Percentiles rank a stretch among this genome's conserved stretches.
Evolutionary conservation across 2,888 invertebrate genomes (phyloP).

Genomic region (Scaptomyza polygonia): DNA sequence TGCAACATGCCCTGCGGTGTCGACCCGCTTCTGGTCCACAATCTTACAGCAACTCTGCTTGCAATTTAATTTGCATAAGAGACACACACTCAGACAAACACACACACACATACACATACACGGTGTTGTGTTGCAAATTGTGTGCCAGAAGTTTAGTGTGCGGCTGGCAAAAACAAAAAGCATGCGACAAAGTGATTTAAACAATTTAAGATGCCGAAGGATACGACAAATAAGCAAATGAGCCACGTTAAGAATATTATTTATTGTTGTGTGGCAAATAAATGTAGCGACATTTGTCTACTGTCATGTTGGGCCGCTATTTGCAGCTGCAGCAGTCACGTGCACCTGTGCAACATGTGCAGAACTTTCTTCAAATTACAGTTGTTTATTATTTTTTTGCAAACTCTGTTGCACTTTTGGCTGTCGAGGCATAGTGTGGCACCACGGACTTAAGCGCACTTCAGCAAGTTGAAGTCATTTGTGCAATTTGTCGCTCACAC

Average conservation of each 20-base stretch:
- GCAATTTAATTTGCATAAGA: constrained; percentile 34
- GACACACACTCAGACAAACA: too few species aligned
- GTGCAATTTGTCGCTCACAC: constrained; percentile 58
- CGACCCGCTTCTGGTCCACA: constrained; percentile 4
- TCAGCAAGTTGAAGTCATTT: constrained; percentile 7
- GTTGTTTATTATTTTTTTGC: background rate
- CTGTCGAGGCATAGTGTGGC: constrained; percentile 30
- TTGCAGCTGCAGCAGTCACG: constrained; percentile 43
- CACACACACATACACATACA: background rate
- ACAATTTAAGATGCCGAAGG: constrained; percentile 55
- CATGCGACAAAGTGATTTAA: constrained; percentile 65
- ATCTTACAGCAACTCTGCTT: constrained; percentile 23
- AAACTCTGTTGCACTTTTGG: constrained; percentile 33
- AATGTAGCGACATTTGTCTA: constrained; percentile 48
- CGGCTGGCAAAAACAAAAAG: constrained; percentile 20
- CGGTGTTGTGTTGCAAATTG: background rate
- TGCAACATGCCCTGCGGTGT: constrained; percentile 32
- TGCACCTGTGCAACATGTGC: constrained; percentile 58
- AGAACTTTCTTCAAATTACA: constrained; percentile 43
- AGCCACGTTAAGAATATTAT: constrained; percentile 52
- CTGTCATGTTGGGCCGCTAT: background rate
- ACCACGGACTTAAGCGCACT: constrained; percentile 23
- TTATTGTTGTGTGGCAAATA: constrained; percentile 50
- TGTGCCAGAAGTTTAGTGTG: constrained; percentile 42
- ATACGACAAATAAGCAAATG: constrained; percentile 12